Evolutionary conservation across 2,888 invertebrate genomes (phyloP).

Genomic region (Automeris io): DNA sequence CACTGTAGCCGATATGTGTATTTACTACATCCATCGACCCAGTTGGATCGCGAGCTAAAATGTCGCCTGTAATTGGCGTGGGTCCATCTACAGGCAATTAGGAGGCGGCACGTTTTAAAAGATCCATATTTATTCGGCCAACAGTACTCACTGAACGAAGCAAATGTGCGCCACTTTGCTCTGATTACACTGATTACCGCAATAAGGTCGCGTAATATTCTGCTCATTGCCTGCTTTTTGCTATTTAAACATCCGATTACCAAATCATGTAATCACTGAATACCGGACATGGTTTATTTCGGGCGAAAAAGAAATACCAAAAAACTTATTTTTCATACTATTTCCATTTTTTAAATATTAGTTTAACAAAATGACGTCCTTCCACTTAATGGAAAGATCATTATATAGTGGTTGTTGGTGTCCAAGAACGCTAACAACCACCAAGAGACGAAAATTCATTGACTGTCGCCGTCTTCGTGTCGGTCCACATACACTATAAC

Average conservation of each 20-base stretch:
- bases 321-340: too few relatives aligned
- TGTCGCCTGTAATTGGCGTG: constrained; percentile 63
- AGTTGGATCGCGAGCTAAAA: constrained; percentile 46
- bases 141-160: constrained; percentile 28
- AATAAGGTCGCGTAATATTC: constrained; percentile 22
- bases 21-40: constrained; percentile 53
- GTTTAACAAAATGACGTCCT: too few relatives aligned
- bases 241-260: constrained; percentile 2
- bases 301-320: too few relatives aligned
- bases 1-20: constrained; percentile 26
- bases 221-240: constrained; percentile 7
- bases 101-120: constrained; percentile 60
- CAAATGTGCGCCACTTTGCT: constrained; percentile 35
- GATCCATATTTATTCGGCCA: constrained; percentile 65
- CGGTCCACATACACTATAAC: too few relatives aligned
- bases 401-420: too few relatives aligned
- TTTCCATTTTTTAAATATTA: too few relatives aligned
- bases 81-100: constrained; percentile 73
- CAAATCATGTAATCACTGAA: neutral
- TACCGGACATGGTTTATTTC: too few relatives aligned
- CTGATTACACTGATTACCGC: constrained; percentile 40
- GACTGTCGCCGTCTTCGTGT: too few relatives aligned
- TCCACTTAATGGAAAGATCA: too few relatives aligned
- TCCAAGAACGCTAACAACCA: too few relatives aligned
- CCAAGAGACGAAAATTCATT: too few relatives aligned